Evolutionary conservation across 2,797 vertebrate species (phyloP), one percentile per base, ranked within the genome.

Genomic region (Lepus townsendii): DNA sequence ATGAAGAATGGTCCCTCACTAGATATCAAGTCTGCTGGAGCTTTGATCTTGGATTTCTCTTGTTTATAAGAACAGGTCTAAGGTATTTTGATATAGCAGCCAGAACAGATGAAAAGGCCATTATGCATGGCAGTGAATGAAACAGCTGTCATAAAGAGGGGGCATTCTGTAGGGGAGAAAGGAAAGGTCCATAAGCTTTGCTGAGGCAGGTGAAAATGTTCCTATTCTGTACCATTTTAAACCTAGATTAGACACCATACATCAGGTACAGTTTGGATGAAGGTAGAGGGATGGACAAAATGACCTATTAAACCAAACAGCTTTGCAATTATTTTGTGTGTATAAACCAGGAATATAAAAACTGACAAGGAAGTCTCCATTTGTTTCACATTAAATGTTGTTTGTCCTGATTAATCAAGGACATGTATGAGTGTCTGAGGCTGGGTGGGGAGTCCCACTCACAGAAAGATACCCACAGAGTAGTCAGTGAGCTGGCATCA

Each of bases 261-360:
- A 76, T 50, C 27, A 80, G 19, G 26, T 76, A 42, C 27, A 75
- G 6, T 73, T 88, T 83, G 63, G 57, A 62, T 8, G 26, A 91
- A 82, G 26, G 27, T 57, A 93, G 57, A 63, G 27, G 11, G 27
- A 27, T 32, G 13, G 27, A 71, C 9, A 69, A 88, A 95, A 95
- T 50, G 10, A 87, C n/a, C 9, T 11, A 1, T 16, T 63, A 5
- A 87, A 78, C 3, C 22, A 78, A 95, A 8, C 10, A 69, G 42
- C 19, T 50, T 93, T 83, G 10, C 0, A 62, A 27, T 85, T 94
- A 27, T 85, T 94, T 83, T 83, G 76, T 91, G 83, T 73, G 84
- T 72, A 63, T n/a, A 63, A 90, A 85, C 14, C 35, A 71, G 14
- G 22, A 86, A 6, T 66, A 14, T 66, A 30, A 88, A 13, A 26